phyloP scores from a whole-genome alignment of 1,140 invertebrate species.

The Drosophila simulans region DNA sequence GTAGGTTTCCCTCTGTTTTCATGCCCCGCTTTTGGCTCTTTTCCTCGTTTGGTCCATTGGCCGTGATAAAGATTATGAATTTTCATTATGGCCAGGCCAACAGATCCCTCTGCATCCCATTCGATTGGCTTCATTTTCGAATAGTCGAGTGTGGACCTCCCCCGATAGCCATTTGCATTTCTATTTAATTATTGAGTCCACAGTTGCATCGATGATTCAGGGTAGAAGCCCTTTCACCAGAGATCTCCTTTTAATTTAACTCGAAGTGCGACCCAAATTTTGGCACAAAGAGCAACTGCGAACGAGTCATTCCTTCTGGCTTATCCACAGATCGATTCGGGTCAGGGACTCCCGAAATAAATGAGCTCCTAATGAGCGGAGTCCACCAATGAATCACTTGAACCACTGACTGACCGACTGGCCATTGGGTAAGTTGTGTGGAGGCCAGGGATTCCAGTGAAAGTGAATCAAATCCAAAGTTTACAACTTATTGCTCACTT shows the following conservation, averaged over 20 bases:
- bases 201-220: slow-evolving; percentile 1
- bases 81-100: slow-evolving; percentile 66
- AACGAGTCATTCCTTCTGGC: slow-evolving; percentile 9
- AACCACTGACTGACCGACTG: neutral
- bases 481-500: neutral
- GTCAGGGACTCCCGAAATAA: slow-evolving; percentile 34
- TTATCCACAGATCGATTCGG: slow-evolving; percentile 42
- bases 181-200: slow-evolving; percentile 36
- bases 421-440: neutral
- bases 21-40: neutral
- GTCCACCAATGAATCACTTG: slow-evolving; percentile 22
- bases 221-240: slow-evolving; percentile 15
- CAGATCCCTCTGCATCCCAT: neutral
- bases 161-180: slow-evolving; percentile 10
- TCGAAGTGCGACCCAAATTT: slow-evolving; percentile 5
- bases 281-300: slow-evolving; percentile 7
- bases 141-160: slow-evolving; percentile 7
- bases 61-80: slow-evolving; percentile 65
- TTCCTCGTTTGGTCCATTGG: slow-evolving; percentile 7
- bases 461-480: slow-evolving; percentile 6
- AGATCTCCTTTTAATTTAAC: neutral
- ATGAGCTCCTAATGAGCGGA: slow-evolving; percentile 27
- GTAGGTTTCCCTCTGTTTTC: neutral
- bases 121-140: slow-evolving; percentile 42
- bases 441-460: neutral